phyloP scores from a whole-genome alignment of 2,888 invertebrate species.

The Metacarcinus magister region DNA sequence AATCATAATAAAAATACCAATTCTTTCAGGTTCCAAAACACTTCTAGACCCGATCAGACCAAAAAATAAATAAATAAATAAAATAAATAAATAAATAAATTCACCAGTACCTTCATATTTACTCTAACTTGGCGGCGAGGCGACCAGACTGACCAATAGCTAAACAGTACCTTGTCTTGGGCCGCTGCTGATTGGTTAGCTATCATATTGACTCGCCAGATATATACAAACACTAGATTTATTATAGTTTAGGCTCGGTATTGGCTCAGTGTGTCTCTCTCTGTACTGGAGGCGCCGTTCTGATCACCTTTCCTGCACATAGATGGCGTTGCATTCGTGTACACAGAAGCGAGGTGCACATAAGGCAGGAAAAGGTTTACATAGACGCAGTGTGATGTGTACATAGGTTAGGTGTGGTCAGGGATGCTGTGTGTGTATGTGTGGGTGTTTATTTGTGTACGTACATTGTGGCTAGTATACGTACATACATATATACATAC shows the following conservation, averaged over 20 bases:
- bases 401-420: neutral
- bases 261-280: neutral
- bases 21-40: too few relatives aligned
- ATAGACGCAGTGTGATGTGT: neutral
- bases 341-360: neutral
- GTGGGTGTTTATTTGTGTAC: neutral
- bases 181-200: conserved; percentile 52
- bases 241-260: conserved; percentile 34
- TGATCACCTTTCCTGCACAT: neutral
- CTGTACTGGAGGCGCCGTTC: neutral
- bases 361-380: neutral
- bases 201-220: conserved; percentile 55
- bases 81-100: too few relatives aligned
- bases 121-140: neutral
- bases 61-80: too few relatives aligned
- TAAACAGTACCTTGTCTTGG: neutral
- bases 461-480: neutral
- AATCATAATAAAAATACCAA: too few relatives aligned
- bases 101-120: too few relatives aligned
- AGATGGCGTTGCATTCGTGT: neutral
- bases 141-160: neutral
- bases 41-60: too few relatives aligned
- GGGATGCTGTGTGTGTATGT: neutral
- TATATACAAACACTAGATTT: conserved; percentile 64
- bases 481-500: neutral